Percentiles rank a stretch among this genome's conserved stretches.
phyloP scores from a whole-genome alignment of 2,888 invertebrate genomes.

The Eulithis prunata region DNA sequence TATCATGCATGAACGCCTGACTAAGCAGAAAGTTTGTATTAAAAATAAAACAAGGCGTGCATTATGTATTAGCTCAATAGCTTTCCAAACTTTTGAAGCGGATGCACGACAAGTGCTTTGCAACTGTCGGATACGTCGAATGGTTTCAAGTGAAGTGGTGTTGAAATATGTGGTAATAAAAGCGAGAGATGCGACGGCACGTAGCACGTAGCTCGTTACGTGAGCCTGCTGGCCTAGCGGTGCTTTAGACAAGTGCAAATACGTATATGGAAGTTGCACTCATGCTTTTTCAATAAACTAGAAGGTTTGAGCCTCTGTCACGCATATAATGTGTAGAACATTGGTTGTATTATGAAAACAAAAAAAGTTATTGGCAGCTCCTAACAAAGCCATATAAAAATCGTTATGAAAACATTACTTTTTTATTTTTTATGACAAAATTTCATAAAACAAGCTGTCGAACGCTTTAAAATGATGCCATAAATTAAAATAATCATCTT shows the following conservation, averaged over 20 bases:
- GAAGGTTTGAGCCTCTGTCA: background rate
- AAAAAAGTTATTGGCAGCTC: no score
- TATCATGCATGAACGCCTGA: no score
- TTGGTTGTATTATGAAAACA: no score
- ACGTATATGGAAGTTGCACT: slow-evolving; percentile 8
- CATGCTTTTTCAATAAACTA: background rate
- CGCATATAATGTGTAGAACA: no score
- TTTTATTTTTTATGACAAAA: no score
- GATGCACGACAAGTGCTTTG: slow-evolving; percentile 24
- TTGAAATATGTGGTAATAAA: slow-evolving; percentile 73
- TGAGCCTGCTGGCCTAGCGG: slow-evolving; percentile 44
- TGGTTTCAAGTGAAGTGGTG: slow-evolving; percentile 42
- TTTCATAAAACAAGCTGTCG: no score
- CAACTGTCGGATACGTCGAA: slow-evolving; percentile 34
- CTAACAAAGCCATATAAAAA: no score
- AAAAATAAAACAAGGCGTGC: slow-evolving; percentile 1
- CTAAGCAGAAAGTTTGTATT: background rate
- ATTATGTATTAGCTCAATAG: slow-evolving; percentile 2
- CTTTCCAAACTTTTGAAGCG: slow-evolving; percentile 4
- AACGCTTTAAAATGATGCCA: no score
- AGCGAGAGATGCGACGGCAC: slow-evolving; percentile 68
- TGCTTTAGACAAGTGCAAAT: slow-evolving; percentile 21
- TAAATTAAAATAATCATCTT: no score
- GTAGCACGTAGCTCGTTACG: slow-evolving; percentile 75
- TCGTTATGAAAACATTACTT: no score